Evolutionary conservation across 2,113 vertebrate genomes (phyloP), one percentile per base, ranked within the genome.

Genomic region (Xenopus borealis): DNA sequence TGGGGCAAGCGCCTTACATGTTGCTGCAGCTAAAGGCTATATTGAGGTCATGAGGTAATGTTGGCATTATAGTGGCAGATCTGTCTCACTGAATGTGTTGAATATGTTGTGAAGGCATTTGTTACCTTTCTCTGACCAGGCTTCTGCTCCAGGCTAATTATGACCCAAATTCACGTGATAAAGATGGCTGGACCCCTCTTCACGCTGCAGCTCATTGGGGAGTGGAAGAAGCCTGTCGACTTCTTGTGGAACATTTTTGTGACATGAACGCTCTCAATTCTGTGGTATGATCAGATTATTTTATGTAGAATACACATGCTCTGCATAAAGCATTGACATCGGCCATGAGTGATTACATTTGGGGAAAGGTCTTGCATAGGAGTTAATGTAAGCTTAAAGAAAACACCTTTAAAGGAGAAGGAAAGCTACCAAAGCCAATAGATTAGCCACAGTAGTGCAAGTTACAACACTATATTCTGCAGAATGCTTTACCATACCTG

Each of bases 191-290:
- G 95, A 94, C 94, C 0, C 94, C 95, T 2, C 88, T 96, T 40
- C 95, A 96, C 0, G 95, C 94, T 0, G 94, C 95, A 0, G 92
- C 94, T 4, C 95, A 96, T 86, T 96, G 95, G 95, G 93, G 94
- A 0, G 94, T 95, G 78, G 89, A 90, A 1, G 94, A 95, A 1
- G 94, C 94, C 73, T 95, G 93, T 71, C 82, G 86, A 66, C 82
- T 95, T 20, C 86, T 96, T 67, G 93, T 92, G 0, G 94, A 96
- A 76, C 90, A 95, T 4, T 88, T 94, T 8, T 95, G 95, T 78
- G 90, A 95, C 76, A 96, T 96, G 95, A 93, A 93, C 77, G 88
- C 92, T 0, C 88, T 86, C 75, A 96, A 94, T 79, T 92, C 93
- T 0, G 91, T 90, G 84, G 95, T 96, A 78, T 92, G 90, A 13